Evolutionary conservation across 2,797 vertebrate species (phyloP).

Genomic region (Anguilla obscura): DNA sequence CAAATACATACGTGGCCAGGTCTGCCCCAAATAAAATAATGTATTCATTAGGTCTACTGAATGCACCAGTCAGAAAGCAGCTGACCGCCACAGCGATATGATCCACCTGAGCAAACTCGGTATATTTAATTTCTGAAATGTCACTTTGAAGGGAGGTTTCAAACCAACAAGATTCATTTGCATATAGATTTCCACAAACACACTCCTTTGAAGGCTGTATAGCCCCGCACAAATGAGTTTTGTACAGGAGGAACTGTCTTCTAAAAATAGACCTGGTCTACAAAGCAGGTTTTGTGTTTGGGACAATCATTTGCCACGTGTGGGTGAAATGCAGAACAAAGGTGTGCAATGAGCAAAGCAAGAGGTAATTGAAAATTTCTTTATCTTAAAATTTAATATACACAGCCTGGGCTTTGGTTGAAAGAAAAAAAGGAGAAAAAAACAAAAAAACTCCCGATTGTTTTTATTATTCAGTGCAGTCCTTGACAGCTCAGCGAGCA

Average conservation of each 20-base stretch:
- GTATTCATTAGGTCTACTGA: background rate
- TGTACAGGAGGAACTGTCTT: background rate
- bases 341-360: slow-evolving; percentile 1
- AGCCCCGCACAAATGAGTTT: slow-evolving; percentile 4
- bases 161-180: background rate
- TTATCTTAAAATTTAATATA: slow-evolving; percentile 9
- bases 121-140: background rate
- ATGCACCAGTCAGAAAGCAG: background rate
- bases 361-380: slow-evolving; percentile 5
- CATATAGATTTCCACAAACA: slow-evolving; percentile 7
- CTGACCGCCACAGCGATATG: background rate
- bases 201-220: background rate
- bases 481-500: slow-evolving; percentile 1
- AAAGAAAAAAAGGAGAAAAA: background rate
- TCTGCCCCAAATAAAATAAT: too few species aligned
- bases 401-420: background rate
- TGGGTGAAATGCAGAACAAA: background rate
- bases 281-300: slow-evolving; percentile 19
- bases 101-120: background rate
- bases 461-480: background rate
- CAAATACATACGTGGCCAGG: too few species aligned
- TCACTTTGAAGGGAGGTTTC: background rate
- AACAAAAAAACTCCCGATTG: background rate
- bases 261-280: background rate
- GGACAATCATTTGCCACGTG: slow-evolving; percentile 11